Evolutionary conservation across 2,113 vertebrate genomes (phyloP).

Genomic region (Mugil cephalus): DNA sequence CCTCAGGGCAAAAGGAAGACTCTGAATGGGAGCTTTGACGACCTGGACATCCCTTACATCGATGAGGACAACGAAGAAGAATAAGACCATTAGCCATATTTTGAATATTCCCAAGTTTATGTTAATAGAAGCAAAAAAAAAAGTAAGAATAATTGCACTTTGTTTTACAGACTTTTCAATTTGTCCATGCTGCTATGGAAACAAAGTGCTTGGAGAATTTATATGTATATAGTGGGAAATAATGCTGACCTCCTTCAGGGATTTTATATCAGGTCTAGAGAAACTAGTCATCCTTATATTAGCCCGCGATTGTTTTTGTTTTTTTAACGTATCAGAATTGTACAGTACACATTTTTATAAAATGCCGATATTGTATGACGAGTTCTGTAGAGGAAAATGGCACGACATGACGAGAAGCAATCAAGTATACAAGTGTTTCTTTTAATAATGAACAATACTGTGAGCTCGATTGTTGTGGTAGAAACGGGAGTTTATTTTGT

Average conservation of each 20-base stretch:
- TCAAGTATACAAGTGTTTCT: constrained; percentile 4
- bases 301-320: constrained; percentile 24
- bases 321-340: constrained; percentile 27
- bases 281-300: constrained; percentile 17
- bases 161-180: constrained; percentile 49
- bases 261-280: constrained; percentile 27
- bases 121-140: constrained; percentile 30
- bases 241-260: constrained; percentile 1
- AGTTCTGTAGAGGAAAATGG: constrained; percentile 7
- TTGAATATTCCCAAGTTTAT: constrained; percentile 18
- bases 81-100: constrained; percentile 7
- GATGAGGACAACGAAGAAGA: constrained; percentile 74
- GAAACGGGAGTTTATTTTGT: constrained; percentile 5
- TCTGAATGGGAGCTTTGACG: constrained; percentile 79
- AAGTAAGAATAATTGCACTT: constrained; percentile 50
- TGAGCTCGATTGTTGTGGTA: constrained; percentile 13
- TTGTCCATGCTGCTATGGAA: constrained; percentile 60
- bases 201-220: constrained; percentile 27
- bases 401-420: constrained; percentile 12
- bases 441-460: constrained; percentile 23
- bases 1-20: constrained; percentile 38
- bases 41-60: constrained; percentile 88
- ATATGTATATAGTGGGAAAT: constrained; percentile 46
- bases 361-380: constrained; percentile 22
- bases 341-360: constrained; percentile 45